Conservation (phyloP, 2,113 vertebrate species). For the Toxostoma redivivum region DNA sequence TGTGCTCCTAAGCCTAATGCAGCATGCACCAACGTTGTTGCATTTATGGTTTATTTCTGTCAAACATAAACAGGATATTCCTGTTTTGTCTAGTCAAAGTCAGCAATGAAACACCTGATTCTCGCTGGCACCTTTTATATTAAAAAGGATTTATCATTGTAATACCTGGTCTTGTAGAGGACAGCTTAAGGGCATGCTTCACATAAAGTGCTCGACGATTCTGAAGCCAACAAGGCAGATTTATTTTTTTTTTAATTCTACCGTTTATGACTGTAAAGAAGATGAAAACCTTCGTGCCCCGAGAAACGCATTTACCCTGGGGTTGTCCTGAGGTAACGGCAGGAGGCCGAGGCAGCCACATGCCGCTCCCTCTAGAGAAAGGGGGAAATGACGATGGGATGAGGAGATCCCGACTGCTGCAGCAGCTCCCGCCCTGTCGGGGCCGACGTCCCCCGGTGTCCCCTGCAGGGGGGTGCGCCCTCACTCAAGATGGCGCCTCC, state of each 20-base stretch:
- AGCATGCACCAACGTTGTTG: background rate
- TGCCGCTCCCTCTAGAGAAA: fast-evolving
- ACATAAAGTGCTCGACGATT: background rate
- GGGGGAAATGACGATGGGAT: fast-evolving
- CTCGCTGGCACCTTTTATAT: background rate
- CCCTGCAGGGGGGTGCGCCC: background rate
- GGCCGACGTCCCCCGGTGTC: fast-evolving
- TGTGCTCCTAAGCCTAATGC: background rate
- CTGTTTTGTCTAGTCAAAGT: background rate
- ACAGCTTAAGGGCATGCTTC: background rate
- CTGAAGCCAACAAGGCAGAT: background rate
- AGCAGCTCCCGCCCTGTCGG: fast-evolving
- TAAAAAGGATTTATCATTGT: background rate
- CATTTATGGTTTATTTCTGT: background rate
- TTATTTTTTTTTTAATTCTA: background rate
- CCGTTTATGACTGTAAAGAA: background rate
- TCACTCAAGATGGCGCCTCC: background rate
- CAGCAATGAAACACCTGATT: background rate
- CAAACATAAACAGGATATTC: background rate
- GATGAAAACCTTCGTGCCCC: fast-evolving
- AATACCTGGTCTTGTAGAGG: background rate
- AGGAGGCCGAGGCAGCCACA: fast-evolving
- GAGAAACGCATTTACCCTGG: fast-evolving
- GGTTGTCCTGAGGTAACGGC: fast-evolving
- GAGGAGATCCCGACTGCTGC: fast-evolving